Evolutionary conservation across 1,140 invertebrate genomes (phyloP).

Genomic region (Eupeodes corollae): DNA sequence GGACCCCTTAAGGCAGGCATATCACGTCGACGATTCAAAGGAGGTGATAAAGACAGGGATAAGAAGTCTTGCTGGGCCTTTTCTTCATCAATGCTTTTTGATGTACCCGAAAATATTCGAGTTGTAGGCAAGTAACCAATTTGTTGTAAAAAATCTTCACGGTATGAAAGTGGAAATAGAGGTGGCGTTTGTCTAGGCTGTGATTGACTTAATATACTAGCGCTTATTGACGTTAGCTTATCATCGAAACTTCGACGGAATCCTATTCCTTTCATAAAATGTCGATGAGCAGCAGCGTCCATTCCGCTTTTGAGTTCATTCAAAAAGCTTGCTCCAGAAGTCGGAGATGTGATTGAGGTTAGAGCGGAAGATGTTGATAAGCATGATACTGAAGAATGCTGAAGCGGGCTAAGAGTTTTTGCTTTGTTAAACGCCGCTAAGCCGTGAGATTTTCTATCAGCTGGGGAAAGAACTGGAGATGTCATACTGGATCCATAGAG

Average conservation of each 20-base stretch:
- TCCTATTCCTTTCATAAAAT: slow-evolving; percentile 30
- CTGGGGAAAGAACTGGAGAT: not conserved
- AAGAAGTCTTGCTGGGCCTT: slow-evolving; percentile 36
- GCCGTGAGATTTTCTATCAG: not conserved
- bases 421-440: not conserved
- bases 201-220: slow-evolving; percentile 12
- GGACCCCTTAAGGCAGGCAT: slow-evolving; percentile 38
- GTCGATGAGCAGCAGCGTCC: slow-evolving; percentile 28
- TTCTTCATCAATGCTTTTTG: slow-evolving; percentile 32
- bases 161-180: slow-evolving; percentile 24
- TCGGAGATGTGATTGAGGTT: slow-evolving; percentile 2
- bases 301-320: slow-evolving; percentile 21
- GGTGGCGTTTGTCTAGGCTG: slow-evolving; percentile 2
- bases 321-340: slow-evolving; percentile 13
- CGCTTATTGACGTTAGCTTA: slow-evolving; percentile 25
- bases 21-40: slow-evolving; percentile 36
- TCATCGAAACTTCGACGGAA: slow-evolving; percentile 34
- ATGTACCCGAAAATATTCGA: slow-evolving; percentile 33
- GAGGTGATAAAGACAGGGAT: slow-evolving; percentile 39
- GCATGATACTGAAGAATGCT: slow-evolving; percentile 5
- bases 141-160: slow-evolving; percentile 34
- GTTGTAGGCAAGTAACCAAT: slow-evolving; percentile 36
- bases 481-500: not conserved
- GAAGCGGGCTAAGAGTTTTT: slow-evolving; percentile 5
- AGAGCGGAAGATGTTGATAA: slow-evolving; percentile 1